These are phyloP conservation scores for Turritopsis rubra DNA, from an alignment of 30 jellyfish, hydroid and myxozoan genomes.

Conservation along the genomic window DNA sequence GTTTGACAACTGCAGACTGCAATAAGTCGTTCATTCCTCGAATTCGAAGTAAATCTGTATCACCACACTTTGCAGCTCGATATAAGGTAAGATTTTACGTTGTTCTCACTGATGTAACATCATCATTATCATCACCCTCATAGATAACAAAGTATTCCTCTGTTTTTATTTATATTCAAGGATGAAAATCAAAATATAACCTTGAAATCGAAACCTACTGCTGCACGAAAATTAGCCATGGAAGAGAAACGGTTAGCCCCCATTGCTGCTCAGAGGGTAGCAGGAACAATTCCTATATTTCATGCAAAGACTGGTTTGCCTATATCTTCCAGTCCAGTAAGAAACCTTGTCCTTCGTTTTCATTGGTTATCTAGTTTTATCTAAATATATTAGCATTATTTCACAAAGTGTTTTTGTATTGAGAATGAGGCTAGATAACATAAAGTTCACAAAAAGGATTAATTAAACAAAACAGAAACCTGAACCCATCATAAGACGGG, in stretches of 20 bases:
- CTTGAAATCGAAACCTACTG: background rate
- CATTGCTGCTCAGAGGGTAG: conserved; percentile 44
- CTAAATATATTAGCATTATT: too few species aligned
- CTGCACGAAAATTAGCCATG: background rate
- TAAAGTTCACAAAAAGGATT: background rate
- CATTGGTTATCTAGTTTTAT: background rate
- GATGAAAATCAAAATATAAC: background rate
- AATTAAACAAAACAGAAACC: background rate
- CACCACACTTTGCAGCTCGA: conserved; percentile 21
- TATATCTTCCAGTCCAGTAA: conserved; percentile 86
- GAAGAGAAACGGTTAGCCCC: conserved; percentile 26
- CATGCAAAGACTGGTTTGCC: conserved; percentile 82
- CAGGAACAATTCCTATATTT: conserved; percentile 69
- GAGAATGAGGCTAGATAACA: background rate
- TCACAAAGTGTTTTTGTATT: background rate
- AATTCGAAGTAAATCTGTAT: conserved; percentile 36
- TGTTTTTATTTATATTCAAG: background rate
- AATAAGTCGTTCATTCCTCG: background rate
- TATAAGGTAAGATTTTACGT: conserved; percentile 13
- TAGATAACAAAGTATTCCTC: too few species aligned
- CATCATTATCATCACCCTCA: too few species aligned
- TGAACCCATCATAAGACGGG: background rate
- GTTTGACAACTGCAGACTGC: background rate
- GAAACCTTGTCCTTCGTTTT: conserved; percentile 12
- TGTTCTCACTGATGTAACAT: too few species aligned